phyloP scores from a whole-genome alignment of 2,888 invertebrate species.

The Drosophila pseudotakahashii region DNA sequence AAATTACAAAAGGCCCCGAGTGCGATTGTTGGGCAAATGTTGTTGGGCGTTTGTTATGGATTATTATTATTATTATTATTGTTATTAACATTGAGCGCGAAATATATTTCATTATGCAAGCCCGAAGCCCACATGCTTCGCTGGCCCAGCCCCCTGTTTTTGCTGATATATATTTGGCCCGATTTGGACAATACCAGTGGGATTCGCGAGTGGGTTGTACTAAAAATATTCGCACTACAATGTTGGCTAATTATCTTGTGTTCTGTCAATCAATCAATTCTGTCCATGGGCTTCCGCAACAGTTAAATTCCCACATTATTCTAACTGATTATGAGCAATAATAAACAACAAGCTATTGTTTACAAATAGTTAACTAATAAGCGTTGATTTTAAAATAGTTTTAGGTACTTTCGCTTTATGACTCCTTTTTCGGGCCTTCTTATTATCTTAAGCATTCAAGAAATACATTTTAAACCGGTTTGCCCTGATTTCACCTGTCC shows the following conservation, averaged over 20 bases:
- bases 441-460: background rate
- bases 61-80: slow-evolving; percentile 23
- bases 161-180: slow-evolving; percentile 16
- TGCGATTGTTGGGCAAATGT: slow-evolving; percentile 25
- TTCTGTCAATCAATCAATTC: slow-evolving; percentile 12
- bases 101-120: slow-evolving; percentile 32
- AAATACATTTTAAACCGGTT: background rate
- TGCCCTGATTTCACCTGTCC: background rate
- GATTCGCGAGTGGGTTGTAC: slow-evolving; percentile 29
- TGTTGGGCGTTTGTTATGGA: slow-evolving; percentile 16
- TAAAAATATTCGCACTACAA: slow-evolving; percentile 1
- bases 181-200: slow-evolving; percentile 65
- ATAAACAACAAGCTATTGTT: background rate
- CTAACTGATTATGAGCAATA: background rate
- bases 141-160: slow-evolving; percentile 16
- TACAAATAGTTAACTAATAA: background rate
- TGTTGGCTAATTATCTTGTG: slow-evolving; percentile 8
- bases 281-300: slow-evolving; percentile 4
- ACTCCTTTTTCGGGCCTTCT: background rate
- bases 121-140: slow-evolving; percentile 46
- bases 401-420: background rate
- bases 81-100: slow-evolving; percentile 26
- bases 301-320: slow-evolving; percentile 1
- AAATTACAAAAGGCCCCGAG: slow-evolving; percentile 57
- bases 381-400: background rate